phyloP scores from a whole-genome alignment of 2,113 vertebrate genomes.

The Syngnathus floridae region DNA sequence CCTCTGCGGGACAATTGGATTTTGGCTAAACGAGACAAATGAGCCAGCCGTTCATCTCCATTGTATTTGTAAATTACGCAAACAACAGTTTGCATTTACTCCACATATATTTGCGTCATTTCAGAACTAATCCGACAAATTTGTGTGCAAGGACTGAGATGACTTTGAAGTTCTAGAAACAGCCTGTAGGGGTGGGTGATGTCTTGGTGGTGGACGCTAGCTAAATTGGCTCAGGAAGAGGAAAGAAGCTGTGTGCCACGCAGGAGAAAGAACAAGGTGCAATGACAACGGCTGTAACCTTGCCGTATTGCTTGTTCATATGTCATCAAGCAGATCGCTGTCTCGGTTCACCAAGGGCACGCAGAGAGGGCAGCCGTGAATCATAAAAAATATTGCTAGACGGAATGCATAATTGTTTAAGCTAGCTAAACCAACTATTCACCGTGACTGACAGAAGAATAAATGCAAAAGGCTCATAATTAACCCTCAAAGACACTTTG shows the following conservation, averaged over 20 bases:
- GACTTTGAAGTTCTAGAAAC: background rate
- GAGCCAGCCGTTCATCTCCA: constrained; percentile 38
- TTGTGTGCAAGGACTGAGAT: background rate
- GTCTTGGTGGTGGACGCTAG: background rate
- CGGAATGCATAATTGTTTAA: too few species aligned
- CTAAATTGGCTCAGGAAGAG: constrained; percentile 4
- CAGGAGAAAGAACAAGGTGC: constrained; percentile 7
- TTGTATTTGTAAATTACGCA: constrained; percentile 35
- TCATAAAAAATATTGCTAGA: too few species aligned
- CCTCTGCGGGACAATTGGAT: constrained; percentile 41
- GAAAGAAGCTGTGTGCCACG: background rate
- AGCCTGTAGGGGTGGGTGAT: background rate
- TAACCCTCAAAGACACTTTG: too few species aligned
- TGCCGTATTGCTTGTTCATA: background rate
- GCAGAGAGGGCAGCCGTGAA: background rate
- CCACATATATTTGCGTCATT: background rate
- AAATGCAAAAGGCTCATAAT: too few species aligned
- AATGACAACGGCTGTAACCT: constrained; percentile 1
- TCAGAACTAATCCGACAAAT: background rate
- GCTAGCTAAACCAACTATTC: too few species aligned
- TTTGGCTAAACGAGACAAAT: constrained; percentile 38
- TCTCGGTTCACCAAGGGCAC: background rate
- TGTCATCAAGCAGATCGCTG: background rate
- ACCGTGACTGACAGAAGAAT: too few species aligned
- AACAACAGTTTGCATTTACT: constrained; percentile 14